Evolutionary conservation across 2,113 vertebrate genomes (phyloP), one percentile per base, ranked within the genome.

Genomic region (Phaethon lepturus): DNA sequence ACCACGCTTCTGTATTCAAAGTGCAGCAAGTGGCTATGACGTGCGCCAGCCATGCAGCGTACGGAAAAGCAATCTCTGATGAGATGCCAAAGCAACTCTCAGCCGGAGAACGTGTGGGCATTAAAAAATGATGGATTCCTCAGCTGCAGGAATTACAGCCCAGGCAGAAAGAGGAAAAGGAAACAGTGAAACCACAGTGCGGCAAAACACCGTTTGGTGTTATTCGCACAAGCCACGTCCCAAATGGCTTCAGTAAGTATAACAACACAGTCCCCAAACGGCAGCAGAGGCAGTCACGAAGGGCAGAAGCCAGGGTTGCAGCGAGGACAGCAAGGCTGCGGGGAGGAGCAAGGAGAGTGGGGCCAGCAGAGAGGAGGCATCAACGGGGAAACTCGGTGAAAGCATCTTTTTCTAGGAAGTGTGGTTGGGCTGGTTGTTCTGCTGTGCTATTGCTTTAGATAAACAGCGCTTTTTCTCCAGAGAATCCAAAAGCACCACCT

Each of bases 101-200:
- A 88, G 87, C 49, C 4, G 2, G 63, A 87, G 71, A 93, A 55
- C 3, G 1, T 59, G 92, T 92, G 95, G 93, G 85, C 88, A 95
- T 58, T 64, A n/a, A n/a, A n/a, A n/a, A n/a, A 3, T 3, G 7
- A 83, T 25, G 5, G 53, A 45, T 92, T 72, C 82, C 78, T 93
- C 68, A 88, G 75, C 71, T 6, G 6, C 14, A 2, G 67, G 72
- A 74, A 94, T 83, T 28, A 66, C 38, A 95, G 79, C 53, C 58
- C 79, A 20, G 68, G 79, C 82, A 94, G 75, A 67, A 84, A 74
- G 63, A 80, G 84, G 87, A 92, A 94, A 69, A 89, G 92, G 95
- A 97, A 94, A 74, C 0, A 33, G 90, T 69, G 83, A 93, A 95
- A 90, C 59, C 79, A 35, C 88, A 66, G 58, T 1, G 5, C n/a